phyloP scores from a whole-genome alignment of 2,113 vertebrate species.

The Coracopsis vasa region DNA sequence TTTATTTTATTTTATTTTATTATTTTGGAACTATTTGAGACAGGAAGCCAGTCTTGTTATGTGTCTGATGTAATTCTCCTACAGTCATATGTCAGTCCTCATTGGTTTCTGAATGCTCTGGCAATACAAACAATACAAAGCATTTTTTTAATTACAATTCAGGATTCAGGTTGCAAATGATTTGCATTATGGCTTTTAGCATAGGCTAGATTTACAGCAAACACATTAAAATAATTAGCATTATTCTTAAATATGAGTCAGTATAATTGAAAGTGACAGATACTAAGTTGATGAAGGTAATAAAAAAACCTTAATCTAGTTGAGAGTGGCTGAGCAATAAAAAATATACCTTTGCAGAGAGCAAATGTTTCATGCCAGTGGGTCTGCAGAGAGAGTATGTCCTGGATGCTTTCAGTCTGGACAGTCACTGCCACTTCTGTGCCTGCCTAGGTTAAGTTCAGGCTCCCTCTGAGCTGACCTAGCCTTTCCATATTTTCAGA shows the following conservation, averaged over 20 bases:
- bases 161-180: neutral
- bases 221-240: slow-evolving; percentile 56
- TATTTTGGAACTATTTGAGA: neutral
- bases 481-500: neutral
- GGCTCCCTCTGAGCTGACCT: neutral
- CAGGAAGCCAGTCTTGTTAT: neutral
- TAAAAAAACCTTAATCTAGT: slow-evolving; percentile 36
- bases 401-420: neutral
- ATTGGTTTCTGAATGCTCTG: neutral
- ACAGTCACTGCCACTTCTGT: neutral
- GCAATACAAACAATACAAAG: neutral
- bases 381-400: neutral
- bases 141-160: slow-evolving; percentile 7
- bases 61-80: neutral
- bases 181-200: slow-evolving; percentile 4
- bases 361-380: neutral
- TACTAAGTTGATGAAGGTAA: slow-evolving; percentile 39
- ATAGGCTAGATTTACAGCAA: slow-evolving; percentile 50
- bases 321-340: slow-evolving; percentile 28
- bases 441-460: neutral
- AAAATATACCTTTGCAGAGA: slow-evolving; percentile 30
- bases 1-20: neutral
- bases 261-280: slow-evolving; percentile 58
- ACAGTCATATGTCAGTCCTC: neutral
- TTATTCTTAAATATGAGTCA: slow-evolving; percentile 55